Percentiles rank a stretch among this genome's conserved stretches.
Evolutionary conservation across 2,888 invertebrate species (phyloP).

Genomic region (Colostygia pectinataria): DNA sequence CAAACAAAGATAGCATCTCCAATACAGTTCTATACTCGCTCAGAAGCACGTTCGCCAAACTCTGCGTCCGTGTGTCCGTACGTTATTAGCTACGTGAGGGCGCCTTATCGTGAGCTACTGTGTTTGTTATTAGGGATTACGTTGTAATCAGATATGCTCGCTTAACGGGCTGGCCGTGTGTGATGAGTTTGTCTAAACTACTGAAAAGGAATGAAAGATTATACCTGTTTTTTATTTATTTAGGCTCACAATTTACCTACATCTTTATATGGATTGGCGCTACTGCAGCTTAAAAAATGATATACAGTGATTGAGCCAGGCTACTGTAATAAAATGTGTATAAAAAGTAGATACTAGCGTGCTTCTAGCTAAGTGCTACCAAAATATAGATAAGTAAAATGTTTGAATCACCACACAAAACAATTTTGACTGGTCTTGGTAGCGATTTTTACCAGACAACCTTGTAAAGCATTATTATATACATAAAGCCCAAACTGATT

Average conservation of each 20-base stretch:
- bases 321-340: too few relatives aligned
- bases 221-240: constrained; percentile 7
- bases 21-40: constrained; percentile 15
- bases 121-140: constrained; percentile 60
- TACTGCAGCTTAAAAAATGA: too few relatives aligned
- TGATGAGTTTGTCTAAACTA: constrained; percentile 19
- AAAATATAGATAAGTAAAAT: too few relatives aligned
- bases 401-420: too few relatives aligned
- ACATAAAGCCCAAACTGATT: too few relatives aligned
- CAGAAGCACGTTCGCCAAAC: constrained; percentile 31
- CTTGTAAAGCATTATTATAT: too few relatives aligned
- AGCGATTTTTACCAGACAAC: too few relatives aligned
- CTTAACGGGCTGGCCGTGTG: constrained; percentile 41
- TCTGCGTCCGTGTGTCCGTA: constrained; percentile 33
- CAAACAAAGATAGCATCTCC: constrained; percentile 24
- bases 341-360: too few relatives aligned
- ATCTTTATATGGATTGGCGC: too few relatives aligned
- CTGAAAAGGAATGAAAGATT: constrained; percentile 5
- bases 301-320: too few relatives aligned
- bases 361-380: too few relatives aligned
- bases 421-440: too few relatives aligned
- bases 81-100: constrained; percentile 55
- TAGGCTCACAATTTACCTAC: neutral
- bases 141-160: constrained; percentile 54
- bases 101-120: constrained; percentile 51